phyloP scores from a whole-genome alignment of 2,888 invertebrate species.

The Leptopilina syphax region DNA sequence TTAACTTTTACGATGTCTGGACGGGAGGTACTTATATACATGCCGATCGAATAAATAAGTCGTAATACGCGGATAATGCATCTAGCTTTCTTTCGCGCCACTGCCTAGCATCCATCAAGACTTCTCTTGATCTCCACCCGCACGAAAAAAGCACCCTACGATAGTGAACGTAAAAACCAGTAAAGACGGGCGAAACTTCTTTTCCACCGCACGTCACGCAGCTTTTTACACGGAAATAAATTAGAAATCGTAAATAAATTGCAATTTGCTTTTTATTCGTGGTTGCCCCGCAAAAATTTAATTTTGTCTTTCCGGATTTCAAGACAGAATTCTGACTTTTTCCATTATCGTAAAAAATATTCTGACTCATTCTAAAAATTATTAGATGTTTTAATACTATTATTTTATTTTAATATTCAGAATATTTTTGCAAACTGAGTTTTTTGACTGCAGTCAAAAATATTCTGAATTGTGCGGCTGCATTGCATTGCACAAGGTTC shows the following conservation, averaged over 20 bases:
- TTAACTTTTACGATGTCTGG: conserved; percentile 31
- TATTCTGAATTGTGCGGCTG: too few relatives aligned
- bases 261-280: too few relatives aligned
- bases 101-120: conserved; percentile 45
- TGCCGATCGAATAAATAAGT: conserved; percentile 64
- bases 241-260: background rate
- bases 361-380: too few relatives aligned
- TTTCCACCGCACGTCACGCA: background rate
- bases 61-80: conserved; percentile 65
- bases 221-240: background rate
- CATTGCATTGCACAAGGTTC: too few relatives aligned
- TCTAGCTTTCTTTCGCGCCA: conserved; percentile 59
- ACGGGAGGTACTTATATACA: conserved; percentile 43
- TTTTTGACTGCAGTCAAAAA: too few relatives aligned
- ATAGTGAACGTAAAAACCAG: background rate
- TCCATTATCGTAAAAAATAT: too few relatives aligned
- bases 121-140: conserved; percentile 43
- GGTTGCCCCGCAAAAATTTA: too few relatives aligned
- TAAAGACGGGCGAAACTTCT: background rate
- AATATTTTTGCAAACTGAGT: too few relatives aligned
- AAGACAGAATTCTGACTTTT: too few relatives aligned
- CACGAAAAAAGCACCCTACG: conserved; percentile 17
- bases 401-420: too few relatives aligned
- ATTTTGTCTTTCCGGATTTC: too few relatives aligned
- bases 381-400: too few relatives aligned